These are phyloP conservation scores for Characodon lateralis DNA, from an alignment of 2,797 vertebrate genomes.

Conservation along the genomic window DNA sequence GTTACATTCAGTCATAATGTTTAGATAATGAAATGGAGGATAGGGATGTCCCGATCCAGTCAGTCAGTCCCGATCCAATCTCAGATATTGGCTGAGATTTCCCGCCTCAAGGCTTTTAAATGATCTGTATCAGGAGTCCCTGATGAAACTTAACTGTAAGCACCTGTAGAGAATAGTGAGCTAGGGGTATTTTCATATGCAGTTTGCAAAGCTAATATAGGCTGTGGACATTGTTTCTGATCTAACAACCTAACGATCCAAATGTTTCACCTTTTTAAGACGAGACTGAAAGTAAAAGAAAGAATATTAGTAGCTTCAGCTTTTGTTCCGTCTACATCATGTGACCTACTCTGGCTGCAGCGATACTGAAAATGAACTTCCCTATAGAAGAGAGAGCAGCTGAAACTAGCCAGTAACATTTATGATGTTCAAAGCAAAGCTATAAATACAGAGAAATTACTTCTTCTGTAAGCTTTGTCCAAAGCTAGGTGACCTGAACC, in stretches of 20 bases:
- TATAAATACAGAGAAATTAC: not conserved
- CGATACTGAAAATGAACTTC: not conserved
- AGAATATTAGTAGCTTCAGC: not conserved
- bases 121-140: not conserved
- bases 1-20: conserved; percentile 19
- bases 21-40: conserved; percentile 9
- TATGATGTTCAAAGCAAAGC: not conserved
- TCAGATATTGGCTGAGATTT: not conserved
- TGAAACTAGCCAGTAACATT: not conserved
- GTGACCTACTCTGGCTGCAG: not conserved
- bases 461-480: not conserved
- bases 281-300: not conserved
- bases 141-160: not conserved
- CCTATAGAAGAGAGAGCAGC: not conserved
- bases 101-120: not conserved
- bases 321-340: not conserved
- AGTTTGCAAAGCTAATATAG: not conserved
- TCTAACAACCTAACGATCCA: not conserved
- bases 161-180: not conserved
- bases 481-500: no score
- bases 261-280: not conserved
- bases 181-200: not conserved
- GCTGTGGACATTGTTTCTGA: not conserved
- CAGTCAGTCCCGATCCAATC: not conserved
- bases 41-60: not conserved